These are phyloP conservation scores for Eupsittula cactorum DNA, from an alignment of 2,113 vertebrate genomes.

Conservation along the genomic window DNA sequence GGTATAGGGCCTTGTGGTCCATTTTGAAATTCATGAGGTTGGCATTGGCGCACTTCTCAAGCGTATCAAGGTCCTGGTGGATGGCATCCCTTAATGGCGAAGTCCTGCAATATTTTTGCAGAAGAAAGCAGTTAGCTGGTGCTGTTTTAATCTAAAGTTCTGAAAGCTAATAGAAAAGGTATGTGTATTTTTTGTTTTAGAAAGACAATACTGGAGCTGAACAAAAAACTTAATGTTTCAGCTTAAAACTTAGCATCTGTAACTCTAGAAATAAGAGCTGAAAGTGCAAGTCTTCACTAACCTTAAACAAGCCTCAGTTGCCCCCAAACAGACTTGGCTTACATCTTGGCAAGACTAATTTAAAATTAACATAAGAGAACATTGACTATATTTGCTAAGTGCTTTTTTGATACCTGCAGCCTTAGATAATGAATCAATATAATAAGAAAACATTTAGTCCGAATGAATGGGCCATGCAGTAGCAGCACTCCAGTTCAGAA, in stretches of 20 bases:
- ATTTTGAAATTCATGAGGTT: neutral
- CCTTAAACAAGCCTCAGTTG: neutral
- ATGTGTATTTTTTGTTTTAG: neutral
- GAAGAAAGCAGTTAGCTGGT: neutral
- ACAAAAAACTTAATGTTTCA: neutral
- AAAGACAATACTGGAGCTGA: neutral
- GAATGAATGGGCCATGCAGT: neutral
- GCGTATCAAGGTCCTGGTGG: neutral
- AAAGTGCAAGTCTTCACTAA: neutral
- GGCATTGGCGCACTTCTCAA: neutral
- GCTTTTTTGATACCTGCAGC: slow-evolving; percentile 54
- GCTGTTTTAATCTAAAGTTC: neutral
- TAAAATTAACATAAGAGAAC: neutral
- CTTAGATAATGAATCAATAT: slow-evolving; percentile 16
- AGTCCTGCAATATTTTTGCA: neutral
- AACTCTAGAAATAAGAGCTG: neutral
- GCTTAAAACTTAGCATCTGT: neutral
- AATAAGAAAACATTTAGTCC: neutral
- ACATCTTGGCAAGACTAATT: neutral
- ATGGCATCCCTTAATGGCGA: neutral
- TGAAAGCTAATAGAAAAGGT: neutral
- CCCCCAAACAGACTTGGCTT: neutral
- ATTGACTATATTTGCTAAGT: slow-evolving; percentile 26
- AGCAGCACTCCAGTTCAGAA: neutral
- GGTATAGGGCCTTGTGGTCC: neutral